Conservation (phyloP, 2,888 invertebrate genomes). For the Scaptomyza cyrtandrae region DNA sequence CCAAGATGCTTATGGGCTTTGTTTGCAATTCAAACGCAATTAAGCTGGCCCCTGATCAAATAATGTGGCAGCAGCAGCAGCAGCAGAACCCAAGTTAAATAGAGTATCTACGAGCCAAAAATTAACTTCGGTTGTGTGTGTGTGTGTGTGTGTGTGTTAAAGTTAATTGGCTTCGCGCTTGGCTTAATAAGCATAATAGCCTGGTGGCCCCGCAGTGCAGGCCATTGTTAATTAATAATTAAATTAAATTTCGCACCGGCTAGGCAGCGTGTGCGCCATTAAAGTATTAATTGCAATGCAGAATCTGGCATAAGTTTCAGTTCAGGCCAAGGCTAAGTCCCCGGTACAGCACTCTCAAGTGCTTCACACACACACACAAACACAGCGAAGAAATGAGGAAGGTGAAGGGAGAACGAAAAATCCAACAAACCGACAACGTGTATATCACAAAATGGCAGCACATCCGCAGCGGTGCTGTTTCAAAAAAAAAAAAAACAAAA, state of each 20-base stretch:
- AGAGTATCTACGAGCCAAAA: conserved; percentile 24
- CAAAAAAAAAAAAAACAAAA: conserved; percentile 22
- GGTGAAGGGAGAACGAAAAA: neutral
- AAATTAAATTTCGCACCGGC: conserved; percentile 65
- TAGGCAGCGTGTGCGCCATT: conserved; percentile 43
- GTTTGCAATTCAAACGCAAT: conserved; percentile 71
- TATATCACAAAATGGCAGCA: conserved; percentile 39
- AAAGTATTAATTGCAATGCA: conserved; percentile 71
- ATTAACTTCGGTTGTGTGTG: neutral
- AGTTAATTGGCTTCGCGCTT: conserved; percentile 66
- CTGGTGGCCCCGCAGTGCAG: conserved; percentile 26
- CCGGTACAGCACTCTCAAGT: conserved; percentile 17
- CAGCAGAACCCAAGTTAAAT: conserved; percentile 51
- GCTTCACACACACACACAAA: conserved; percentile 5
- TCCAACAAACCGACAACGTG: conserved; percentile 35
- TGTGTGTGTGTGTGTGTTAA: conserved; percentile 39
- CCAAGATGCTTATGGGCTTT: conserved; percentile 38
- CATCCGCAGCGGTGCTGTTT: conserved; percentile 45
- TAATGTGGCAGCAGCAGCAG: conserved; percentile 32
- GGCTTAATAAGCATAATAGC: conserved; percentile 73
- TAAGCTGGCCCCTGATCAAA: conserved; percentile 53
- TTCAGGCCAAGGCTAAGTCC: conserved; percentile 24
- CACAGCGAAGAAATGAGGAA: neutral
- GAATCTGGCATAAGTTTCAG: conserved; percentile 56
- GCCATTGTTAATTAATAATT: conserved; percentile 71